Evolutionary conservation across 2,797 vertebrate species (phyloP).

Genomic region (Orestias chungarensis): DNA sequence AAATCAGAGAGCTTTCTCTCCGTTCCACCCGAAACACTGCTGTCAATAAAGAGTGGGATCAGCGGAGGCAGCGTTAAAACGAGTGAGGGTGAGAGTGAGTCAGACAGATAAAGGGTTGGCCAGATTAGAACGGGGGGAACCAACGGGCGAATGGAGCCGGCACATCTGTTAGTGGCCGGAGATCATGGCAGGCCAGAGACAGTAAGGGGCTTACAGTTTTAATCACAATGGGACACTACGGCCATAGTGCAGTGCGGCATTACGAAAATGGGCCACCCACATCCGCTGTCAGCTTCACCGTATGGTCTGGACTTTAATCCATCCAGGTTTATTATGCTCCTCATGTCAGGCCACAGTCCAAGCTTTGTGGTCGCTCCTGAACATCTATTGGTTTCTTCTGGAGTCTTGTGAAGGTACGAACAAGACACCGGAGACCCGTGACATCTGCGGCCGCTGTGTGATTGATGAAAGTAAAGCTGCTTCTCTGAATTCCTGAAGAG

Average conservation of each 20-base stretch:
- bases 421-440: background rate
- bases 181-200: slow-evolving; percentile 67
- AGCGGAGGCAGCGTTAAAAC: slow-evolving; percentile 8
- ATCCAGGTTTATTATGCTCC: slow-evolving; percentile 13
- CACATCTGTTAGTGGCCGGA: slow-evolving; percentile 77
- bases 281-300: slow-evolving; percentile 51
- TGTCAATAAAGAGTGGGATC: background rate
- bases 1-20: background rate
- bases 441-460: slow-evolving; percentile 10
- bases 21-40: background rate
- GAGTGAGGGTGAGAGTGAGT: slow-evolving; percentile 5
- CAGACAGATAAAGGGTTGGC: slow-evolving; percentile 53
- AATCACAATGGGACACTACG: slow-evolving; percentile 77
- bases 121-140: slow-evolving; percentile 71
- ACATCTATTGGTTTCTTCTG: background rate
- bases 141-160: slow-evolving; percentile 53
- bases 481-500: slow-evolving; percentile 66
- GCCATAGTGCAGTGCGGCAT: slow-evolving; percentile 63
- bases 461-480: slow-evolving; percentile 37
- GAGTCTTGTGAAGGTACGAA: no score
- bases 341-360: background rate
- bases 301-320: slow-evolving; percentile 34
- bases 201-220: slow-evolving; percentile 79
- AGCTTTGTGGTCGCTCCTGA: background rate
- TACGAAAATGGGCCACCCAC: slow-evolving; percentile 69